Evolutionary conservation across 2,113 vertebrate genomes (phyloP).

Genomic region (Zingel zingel): DNA sequence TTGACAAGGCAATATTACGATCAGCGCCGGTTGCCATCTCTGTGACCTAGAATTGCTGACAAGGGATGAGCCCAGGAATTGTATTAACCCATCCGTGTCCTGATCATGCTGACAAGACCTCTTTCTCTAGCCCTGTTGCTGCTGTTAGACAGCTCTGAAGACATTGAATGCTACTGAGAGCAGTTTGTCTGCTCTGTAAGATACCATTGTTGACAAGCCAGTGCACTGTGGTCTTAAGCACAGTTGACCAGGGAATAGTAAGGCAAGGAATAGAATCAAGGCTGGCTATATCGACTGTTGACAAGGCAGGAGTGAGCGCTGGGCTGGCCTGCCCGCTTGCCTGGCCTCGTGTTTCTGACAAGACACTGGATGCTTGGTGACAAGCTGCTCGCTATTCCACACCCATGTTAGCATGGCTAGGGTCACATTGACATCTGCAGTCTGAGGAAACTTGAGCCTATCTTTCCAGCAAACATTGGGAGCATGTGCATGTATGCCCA

Average conservation of each 20-base stretch:
- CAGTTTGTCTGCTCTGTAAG: constrained; percentile 37
- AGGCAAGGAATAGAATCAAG: constrained; percentile 47
- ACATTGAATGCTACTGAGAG: constrained; percentile 7
- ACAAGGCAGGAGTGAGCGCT: constrained; percentile 45
- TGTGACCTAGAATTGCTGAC: constrained; percentile 61
- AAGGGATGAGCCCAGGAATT: constrained; percentile 53
- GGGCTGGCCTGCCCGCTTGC: not conserved
- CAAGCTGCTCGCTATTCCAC: constrained; percentile 75
- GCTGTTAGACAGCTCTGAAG: constrained; percentile 42
- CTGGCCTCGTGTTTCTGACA: constrained; percentile 51
- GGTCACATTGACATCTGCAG: constrained; percentile 75
- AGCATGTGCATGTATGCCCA: constrained; percentile 54
- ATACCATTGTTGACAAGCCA: constrained; percentile 47
- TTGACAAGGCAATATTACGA: constrained; percentile 55
- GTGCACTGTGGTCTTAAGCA: constrained; percentile 16
- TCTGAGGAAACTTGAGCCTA: constrained; percentile 72
- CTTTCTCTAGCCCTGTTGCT: constrained; percentile 35
- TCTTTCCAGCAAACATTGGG: constrained; percentile 69
- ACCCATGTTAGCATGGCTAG: constrained; percentile 61
- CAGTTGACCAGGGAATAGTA: constrained; percentile 18
- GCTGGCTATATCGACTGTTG: constrained; percentile 52
- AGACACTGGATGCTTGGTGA: constrained; percentile 60
- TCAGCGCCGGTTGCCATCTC: constrained; percentile 36
- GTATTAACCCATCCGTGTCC: constrained; percentile 52
- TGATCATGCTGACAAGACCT: constrained; percentile 50